These are phyloP conservation scores for Paratilapia polleni DNA, from an alignment of 2,113 vertebrate species.

Conservation along the genomic window DNA sequence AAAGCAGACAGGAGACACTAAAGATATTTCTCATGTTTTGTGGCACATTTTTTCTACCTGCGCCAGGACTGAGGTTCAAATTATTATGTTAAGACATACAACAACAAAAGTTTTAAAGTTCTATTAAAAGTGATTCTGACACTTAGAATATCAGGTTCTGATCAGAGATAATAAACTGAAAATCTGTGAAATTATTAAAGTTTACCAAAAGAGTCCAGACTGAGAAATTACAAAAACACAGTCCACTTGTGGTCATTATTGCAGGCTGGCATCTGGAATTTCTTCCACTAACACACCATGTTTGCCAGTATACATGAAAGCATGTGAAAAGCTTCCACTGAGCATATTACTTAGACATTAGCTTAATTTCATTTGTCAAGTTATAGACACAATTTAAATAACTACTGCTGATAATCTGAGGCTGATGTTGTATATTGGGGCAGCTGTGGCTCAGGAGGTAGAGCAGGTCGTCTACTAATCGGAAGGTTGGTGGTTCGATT, in stretches of 20 bases:
- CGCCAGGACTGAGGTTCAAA: neutral
- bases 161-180: neutral
- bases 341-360: neutral
- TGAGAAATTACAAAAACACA: no score
- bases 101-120: no score
- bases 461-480: no score
- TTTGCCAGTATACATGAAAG: neutral
- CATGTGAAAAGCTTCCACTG: neutral
- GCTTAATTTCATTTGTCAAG: neutral
- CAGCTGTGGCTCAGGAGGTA: no score
- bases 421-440: neutral
- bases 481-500: no score
- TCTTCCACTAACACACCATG: neutral
- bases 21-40: neutral
- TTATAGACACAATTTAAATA: neutral
- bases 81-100: neutral
- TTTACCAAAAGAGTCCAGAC: neutral
- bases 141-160: neutral
- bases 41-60: neutral
- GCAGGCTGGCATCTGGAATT: neutral
- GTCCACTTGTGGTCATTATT: neutral
- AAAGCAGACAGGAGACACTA: conserved; percentile 1
- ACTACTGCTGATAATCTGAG: neutral
- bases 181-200: neutral
- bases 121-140: neutral